Evolutionary conservation across 2,888 invertebrate genomes (phyloP), one percentile per base, ranked within the genome.

Genomic region (Alcis repandata): DNA sequence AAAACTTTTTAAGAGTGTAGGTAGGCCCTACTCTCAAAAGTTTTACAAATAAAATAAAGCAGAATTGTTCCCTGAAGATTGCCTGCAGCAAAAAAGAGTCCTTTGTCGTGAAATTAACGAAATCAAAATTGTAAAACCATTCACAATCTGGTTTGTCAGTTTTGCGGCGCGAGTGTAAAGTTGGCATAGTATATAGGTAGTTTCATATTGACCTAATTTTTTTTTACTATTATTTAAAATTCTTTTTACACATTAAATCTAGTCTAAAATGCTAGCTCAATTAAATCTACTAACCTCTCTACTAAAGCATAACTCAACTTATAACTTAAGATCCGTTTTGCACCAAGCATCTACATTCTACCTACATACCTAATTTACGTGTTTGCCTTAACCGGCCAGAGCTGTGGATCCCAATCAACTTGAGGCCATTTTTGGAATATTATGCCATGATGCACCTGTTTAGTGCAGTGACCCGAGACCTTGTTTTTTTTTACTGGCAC

Each of bases 331-430:
- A 45, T 40, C 48, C 63, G 48, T 17, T 22, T 41, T 48, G 20
- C 59, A 22, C 41, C 33, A 45, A 13, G 13, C 17, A 43, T 54
- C 19, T 17, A 36, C 27, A 27, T 27, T 4, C 27, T 27, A n/a
- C n/a, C n/a, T n/a, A n/a, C 27, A 19, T 38, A 27, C 48, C 20
- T 54, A 33, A 59, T 58, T 59, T 41, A 63, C 59, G 32, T 13
- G 38, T 58, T 58, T 54, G 13, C 67, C 63, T 17, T 63, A 68
- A 10, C 11, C n/a, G 43, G 54, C n/a, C 33, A 36, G 38, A 41
- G 57, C 59, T 52, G 68, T 56, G 64, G 17, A 68, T 67, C 71
- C 66, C 57, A 67, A 59, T 71, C 68, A 71, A 43, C 49, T 53
- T 48, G 11, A 38, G 49, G 36, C 72, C 70, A 62, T 69, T 56